Evolutionary conservation across 2,888 invertebrate genomes (phyloP).

Genomic region (Himalopsyche japonica): DNA sequence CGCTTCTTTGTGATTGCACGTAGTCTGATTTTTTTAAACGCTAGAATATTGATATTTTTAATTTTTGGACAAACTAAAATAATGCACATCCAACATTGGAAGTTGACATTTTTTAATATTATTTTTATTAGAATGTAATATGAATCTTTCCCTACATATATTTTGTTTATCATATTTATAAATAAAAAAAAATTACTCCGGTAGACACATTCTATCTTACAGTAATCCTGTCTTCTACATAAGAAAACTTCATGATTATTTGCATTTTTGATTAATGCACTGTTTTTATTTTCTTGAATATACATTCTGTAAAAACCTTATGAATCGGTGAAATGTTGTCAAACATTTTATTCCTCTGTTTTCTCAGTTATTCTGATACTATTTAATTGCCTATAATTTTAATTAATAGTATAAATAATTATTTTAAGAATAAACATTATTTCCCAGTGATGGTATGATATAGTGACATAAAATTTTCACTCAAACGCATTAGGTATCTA

Average conservation of each 20-base stretch:
- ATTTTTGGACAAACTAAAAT: background rate
- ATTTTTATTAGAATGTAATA: background rate
- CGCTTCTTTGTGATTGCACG: conserved; percentile 24
- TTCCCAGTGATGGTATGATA: background rate
- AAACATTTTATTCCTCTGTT: background rate
- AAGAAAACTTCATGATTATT: background rate
- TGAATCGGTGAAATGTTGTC: background rate
- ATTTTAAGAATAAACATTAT: background rate
- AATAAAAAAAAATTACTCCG: background rate
- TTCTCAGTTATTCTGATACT: background rate
- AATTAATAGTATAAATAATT: background rate
- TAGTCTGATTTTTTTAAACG: conserved; percentile 29
- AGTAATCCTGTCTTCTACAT: no score
- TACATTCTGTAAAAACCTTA: background rate
- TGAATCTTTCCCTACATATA: background rate
- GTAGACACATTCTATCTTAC: no score
- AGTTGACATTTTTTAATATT: background rate
- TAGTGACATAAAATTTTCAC: background rate
- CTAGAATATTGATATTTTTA: conserved; percentile 7
- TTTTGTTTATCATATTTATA: background rate
- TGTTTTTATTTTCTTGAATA: background rate
- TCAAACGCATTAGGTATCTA: background rate
- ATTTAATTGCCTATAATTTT: background rate
- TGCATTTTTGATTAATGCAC: background rate
- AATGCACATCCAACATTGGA: background rate